Evolutionary conservation across 1,140 invertebrate species (phyloP).

Genomic region (Drosophila lacertosa): DNA sequence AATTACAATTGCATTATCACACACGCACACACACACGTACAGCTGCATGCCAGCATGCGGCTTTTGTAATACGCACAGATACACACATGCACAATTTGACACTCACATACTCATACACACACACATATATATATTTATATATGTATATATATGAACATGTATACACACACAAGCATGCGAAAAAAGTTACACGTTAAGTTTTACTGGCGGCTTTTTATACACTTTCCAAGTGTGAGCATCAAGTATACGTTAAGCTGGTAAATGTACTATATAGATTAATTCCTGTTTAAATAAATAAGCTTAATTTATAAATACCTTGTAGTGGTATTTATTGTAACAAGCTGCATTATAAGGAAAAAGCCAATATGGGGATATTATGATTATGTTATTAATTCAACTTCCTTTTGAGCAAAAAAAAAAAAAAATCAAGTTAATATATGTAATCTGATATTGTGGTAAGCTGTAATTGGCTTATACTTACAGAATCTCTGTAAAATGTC

Average conservation of each 20-base stretch:
- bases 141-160: background rate
- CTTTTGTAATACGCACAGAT: conserved; percentile 33
- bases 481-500: background rate
- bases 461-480: no score
- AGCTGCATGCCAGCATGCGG: conserved; percentile 38
- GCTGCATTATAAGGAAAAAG: no score
- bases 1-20: conserved; percentile 67
- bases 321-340: no score
- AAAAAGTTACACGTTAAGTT: conserved; percentile 49
- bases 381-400: no score
- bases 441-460: no score
- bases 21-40: conserved; percentile 20
- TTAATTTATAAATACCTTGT: no score
- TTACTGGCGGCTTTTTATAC: conserved; percentile 35
- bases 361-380: no score
- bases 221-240: background rate
- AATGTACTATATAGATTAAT: no score
- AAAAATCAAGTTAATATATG: no score
- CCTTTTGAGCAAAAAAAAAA: no score
- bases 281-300: no score
- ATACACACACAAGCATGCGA: conserved; percentile 2
- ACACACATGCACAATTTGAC: conserved; percentile 8
- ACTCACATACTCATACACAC: background rate
- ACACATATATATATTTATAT: background rate
- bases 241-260: background rate